phyloP scores from a whole-genome alignment of 2,113 vertebrate species.

The Larimichthys polyactis region DNA sequence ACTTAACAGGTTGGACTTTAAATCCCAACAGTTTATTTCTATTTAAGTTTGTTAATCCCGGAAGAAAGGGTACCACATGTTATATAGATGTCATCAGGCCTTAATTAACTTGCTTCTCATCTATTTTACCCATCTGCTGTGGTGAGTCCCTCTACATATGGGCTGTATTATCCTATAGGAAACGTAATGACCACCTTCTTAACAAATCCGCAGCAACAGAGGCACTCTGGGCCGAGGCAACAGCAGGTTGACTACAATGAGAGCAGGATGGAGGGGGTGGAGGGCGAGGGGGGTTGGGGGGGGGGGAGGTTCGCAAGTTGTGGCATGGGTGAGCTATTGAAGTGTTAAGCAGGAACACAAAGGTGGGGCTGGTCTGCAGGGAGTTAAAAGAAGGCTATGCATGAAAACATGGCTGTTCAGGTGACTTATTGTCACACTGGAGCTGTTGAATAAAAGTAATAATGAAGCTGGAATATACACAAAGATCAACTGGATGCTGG shows the following conservation, averaged over 20 bases:
- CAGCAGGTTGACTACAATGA: conserved; percentile 68
- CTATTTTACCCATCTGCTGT: conserved; percentile 73
- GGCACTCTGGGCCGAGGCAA: conserved; percentile 41
- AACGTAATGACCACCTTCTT: conserved; percentile 77
- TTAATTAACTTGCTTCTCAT: conserved; percentile 61
- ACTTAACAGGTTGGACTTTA: background rate
- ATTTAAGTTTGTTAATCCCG: conserved; percentile 21
- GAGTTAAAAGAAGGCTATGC: conserved; percentile 39
- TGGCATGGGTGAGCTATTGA: conserved; percentile 50
- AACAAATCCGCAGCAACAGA: conserved; percentile 62
- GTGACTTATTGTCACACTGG: background rate
- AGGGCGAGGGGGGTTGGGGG: background rate
- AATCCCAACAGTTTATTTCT: background rate
- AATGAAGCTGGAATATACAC: conserved; percentile 1
- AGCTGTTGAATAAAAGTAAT: background rate
- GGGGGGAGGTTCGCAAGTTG: conserved; percentile 21
- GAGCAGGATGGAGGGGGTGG: background rate
- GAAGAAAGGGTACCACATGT: conserved; percentile 30
- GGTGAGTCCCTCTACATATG: conserved; percentile 64
- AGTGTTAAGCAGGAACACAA: conserved; percentile 64
- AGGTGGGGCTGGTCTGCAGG: conserved; percentile 47
- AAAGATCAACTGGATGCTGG: background rate
- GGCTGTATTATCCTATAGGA: conserved; percentile 68
- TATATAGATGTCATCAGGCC: conserved; percentile 40
- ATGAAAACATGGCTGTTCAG: conserved; percentile 7